Evolutionary conservation across 1,140 invertebrate species (phyloP), one percentile per base, ranked within the genome.

Genomic region (Cataglyphis hispanica): DNA sequence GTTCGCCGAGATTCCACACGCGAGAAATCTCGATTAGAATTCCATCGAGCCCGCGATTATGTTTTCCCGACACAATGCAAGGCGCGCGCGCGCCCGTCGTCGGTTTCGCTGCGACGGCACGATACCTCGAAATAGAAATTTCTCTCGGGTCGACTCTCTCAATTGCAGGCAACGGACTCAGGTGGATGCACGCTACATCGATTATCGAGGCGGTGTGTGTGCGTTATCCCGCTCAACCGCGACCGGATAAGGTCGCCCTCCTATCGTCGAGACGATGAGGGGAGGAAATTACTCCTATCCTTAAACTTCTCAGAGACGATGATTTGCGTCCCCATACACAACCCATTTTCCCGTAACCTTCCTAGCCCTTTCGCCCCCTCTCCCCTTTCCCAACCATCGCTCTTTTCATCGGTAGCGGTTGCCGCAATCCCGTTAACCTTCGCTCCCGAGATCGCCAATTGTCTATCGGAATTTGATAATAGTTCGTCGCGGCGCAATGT

Each of bases 401-500:
- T 1, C 25, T 27, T 25, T 63, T 31, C 60, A 25, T 25, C 67
- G 40, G 31, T 3, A 19, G 1, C 27, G 31, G 25, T 7, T 7
- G n/a, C 37, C 66, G 84, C 67, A 83, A 83, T 61, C 53, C 78
- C 37, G 53, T 83, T 74, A 76, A 27, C 86, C 22, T 85, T 64
- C 56, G 64, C 58, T 56, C 58, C 63, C 22, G 85, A 88, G 87
- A 87, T 86, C 86, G 74, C 81, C 91, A 91, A 91, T 92, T 92
- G 91, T 91, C 90, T 91, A 92, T 92, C 76, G 91, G 88, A 92
- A 92, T 92, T 92, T 92, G 91, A 89, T 92, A 92, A 92, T 92
- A 87, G 91, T 87, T 86, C 88, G 88, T 92, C 90, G 77, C 86
- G 69, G 19, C 66, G 80, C 46, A 19, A 93, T 93, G 91, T 92